Conservation (phyloP, 2,888 invertebrate species). For the Eucera pruinosa region DNA sequence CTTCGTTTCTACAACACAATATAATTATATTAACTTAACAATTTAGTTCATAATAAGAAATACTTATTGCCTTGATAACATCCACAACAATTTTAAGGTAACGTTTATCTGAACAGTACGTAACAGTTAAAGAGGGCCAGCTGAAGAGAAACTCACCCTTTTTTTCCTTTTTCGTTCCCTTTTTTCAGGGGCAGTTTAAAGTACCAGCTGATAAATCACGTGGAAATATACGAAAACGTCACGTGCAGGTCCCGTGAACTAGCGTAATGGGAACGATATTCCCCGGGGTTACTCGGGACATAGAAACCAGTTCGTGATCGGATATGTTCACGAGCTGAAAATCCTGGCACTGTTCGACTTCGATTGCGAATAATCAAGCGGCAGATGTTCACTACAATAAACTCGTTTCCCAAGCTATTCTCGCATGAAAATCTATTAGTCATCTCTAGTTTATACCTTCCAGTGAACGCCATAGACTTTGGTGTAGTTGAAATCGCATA, state of each 20-base stretch:
- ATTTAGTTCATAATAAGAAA: too few species aligned
- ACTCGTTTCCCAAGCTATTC: conserved; percentile 6
- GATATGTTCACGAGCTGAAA: conserved; percentile 37
- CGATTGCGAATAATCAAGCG: conserved; percentile 46
- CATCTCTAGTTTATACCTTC: neutral
- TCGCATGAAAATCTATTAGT: conserved; percentile 14
- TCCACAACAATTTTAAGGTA: too few species aligned
- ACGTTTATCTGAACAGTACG: neutral
- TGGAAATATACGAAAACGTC: conserved; percentile 34
- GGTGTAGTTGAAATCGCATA: neutral
- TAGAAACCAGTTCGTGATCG: conserved; percentile 45
- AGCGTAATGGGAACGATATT: conserved; percentile 50
- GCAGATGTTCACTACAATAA: conserved; percentile 45
- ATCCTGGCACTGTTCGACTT: conserved; percentile 24
- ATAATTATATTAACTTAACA: too few species aligned
- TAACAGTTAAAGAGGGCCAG: neutral
- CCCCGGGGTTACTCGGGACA: conserved; percentile 42
- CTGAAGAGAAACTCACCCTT: neutral
- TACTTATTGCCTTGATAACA: too few species aligned
- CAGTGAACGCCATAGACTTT: neutral
- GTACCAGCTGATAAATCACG: conserved; percentile 41
- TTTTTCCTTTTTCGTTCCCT: neutral
- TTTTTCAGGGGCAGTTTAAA: conserved; percentile 5
- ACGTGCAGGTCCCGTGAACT: conserved; percentile 41
- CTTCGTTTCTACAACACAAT: too few species aligned